Evolutionary conservation across 2,113 vertebrate species (phyloP).

Genomic region (Gallinago undulata): DNA sequence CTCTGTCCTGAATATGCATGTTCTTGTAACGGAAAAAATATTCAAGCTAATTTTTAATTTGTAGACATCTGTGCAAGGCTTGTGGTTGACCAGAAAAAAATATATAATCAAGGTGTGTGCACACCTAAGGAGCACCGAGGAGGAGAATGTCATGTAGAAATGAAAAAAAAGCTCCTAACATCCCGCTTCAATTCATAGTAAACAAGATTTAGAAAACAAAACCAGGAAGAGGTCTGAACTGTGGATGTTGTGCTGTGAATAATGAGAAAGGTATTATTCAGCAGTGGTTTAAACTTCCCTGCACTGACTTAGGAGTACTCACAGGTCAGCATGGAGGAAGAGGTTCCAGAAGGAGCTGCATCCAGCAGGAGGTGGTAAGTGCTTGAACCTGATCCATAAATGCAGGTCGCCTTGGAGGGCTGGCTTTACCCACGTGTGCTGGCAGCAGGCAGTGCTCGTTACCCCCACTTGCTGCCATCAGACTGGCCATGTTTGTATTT

Average conservation of each 20-base stretch:
- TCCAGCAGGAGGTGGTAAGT: neutral
- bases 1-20: neutral
- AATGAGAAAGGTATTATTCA: neutral
- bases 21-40: neutral
- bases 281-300: neutral
- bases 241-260: neutral
- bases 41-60: neutral
- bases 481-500: rapidly evolving
- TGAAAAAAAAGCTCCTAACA: neutral
- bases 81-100: neutral
- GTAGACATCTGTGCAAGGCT: neutral
- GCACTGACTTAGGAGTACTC: rapidly evolving
- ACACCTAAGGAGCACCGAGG: neutral
- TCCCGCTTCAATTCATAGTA: neutral
- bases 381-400: neutral
- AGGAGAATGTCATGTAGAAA: neutral
- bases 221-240: neutral
- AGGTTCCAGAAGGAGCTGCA: neutral
- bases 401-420: neutral
- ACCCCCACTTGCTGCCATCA: neutral
- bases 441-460: neutral
- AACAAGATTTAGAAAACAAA: neutral
- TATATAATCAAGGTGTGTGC: neutral
- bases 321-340: neutral
- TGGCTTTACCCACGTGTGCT: rapidly evolving